phyloP scores from a whole-genome alignment of 2,888 invertebrate species.

The Oxystoma pomonae region DNA sequence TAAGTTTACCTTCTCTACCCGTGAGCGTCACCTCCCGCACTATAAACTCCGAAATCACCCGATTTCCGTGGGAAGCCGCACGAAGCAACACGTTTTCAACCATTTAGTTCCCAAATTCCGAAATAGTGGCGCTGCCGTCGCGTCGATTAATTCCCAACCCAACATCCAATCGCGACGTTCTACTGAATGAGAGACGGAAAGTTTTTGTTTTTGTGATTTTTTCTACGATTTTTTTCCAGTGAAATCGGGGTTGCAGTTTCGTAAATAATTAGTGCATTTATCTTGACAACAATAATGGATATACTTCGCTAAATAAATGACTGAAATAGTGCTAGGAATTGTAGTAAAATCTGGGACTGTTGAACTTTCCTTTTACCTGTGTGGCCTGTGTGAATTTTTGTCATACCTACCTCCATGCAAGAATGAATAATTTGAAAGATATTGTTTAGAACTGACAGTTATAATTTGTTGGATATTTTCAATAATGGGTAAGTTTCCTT shows the following conservation, averaged over 20 bases:
- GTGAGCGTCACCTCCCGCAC: neutral
- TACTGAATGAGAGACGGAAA: slow-evolving; percentile 34
- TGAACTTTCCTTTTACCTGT: slow-evolving; percentile 30
- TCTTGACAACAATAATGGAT: neutral
- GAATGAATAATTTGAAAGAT: slow-evolving; percentile 20
- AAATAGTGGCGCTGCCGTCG: slow-evolving; percentile 18
- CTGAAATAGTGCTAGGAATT: slow-evolving; percentile 4
- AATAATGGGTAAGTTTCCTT: neutral
- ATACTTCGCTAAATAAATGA: neutral
- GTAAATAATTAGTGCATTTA: neutral
- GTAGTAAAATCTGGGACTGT: neutral
- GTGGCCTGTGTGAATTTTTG: slow-evolving; percentile 24
- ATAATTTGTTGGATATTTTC: neutral
- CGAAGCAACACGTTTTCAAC: neutral
- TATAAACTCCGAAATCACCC: neutral
- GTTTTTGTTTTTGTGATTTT: slow-evolving; percentile 28
- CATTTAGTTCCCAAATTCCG: neutral
- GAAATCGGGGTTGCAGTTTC: slow-evolving; percentile 16
- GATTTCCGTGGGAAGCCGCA: neutral
- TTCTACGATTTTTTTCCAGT: slow-evolving; percentile 23
- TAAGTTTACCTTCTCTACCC: no score
- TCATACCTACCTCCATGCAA: slow-evolving; percentile 19
- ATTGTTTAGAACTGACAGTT: slow-evolving; percentile 6
- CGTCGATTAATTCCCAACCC: slow-evolving; percentile 11
- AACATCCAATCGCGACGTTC: slow-evolving; percentile 28